Evolutionary conservation across 2,113 vertebrate genomes (phyloP).

Genomic region (Cromileptes altivelis): DNA sequence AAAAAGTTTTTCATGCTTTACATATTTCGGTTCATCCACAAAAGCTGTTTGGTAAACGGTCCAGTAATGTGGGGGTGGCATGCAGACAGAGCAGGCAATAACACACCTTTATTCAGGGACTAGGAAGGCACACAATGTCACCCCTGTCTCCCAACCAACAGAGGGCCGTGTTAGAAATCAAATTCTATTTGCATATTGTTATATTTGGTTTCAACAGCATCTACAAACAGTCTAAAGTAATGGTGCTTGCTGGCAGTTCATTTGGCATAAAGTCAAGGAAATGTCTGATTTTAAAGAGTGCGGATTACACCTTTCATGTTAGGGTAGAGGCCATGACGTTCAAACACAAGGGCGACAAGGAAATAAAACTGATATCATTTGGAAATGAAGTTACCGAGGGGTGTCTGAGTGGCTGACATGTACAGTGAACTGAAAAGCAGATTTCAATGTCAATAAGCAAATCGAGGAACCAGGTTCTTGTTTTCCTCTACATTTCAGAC

Average conservation of each 20-base stretch:
- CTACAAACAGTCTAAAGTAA: slow-evolving; percentile 66
- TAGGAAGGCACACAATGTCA: slow-evolving; percentile 64
- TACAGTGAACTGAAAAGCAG: slow-evolving; percentile 72
- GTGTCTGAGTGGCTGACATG: slow-evolving; percentile 64
- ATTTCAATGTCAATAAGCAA: slow-evolving; percentile 78
- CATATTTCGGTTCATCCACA: slow-evolving; percentile 56
- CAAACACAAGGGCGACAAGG: slow-evolving; percentile 76
- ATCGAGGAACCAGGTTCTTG: slow-evolving; percentile 50
- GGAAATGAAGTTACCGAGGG: slow-evolving; percentile 66
- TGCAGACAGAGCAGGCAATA: not conserved
- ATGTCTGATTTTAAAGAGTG: slow-evolving; percentile 26
- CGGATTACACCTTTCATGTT: slow-evolving; percentile 44
- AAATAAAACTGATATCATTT: slow-evolving; percentile 77
- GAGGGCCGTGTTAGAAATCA: slow-evolving; percentile 37
- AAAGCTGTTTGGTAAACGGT: slow-evolving; percentile 51
- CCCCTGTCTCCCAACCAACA: slow-evolving; percentile 55
- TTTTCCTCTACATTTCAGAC: slow-evolving; percentile 58
- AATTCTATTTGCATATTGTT: slow-evolving; percentile 73
- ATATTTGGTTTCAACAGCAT: slow-evolving; percentile 56
- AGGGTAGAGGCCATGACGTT: slow-evolving; percentile 71
- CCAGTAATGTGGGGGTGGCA: not conserved
- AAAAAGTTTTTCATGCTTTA: slow-evolving; percentile 54
- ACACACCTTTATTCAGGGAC: slow-evolving; percentile 39
- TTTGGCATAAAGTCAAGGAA: slow-evolving; percentile 45
- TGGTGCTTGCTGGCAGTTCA: slow-evolving; percentile 42